phyloP scores from a whole-genome alignment of 2,797 vertebrate species.

The Benthosema pterotum region DNA sequence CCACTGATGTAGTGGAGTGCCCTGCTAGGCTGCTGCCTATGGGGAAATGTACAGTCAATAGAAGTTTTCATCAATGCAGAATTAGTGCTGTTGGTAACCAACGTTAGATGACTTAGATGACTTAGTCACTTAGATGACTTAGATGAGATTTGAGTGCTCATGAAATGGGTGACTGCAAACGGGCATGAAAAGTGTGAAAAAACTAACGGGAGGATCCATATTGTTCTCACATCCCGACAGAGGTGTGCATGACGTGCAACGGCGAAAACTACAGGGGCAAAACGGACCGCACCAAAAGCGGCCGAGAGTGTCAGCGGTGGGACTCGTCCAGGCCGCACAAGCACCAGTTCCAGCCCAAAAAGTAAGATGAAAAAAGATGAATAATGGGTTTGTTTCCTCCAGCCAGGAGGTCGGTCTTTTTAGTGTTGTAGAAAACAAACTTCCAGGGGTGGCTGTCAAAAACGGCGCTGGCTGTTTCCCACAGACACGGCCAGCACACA shows the following conservation, averaged over 20 bases:
- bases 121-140: not conserved
- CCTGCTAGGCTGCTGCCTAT: no score
- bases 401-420: no score
- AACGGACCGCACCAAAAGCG: conserved; percentile 92
- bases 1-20: no score
- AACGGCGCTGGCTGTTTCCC: conserved; percentile 35
- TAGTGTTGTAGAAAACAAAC: not conserved
- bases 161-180: not conserved
- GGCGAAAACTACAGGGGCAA: conserved; percentile 92
- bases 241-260: conserved; percentile 92
- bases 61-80: conserved; percentile 10
- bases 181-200: not conserved
- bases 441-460: conserved; percentile 32
- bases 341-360: conserved; percentile 91
- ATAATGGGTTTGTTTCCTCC: not conserved
- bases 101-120: not conserved
- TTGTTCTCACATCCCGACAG: conserved; percentile 68
- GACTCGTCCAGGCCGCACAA: conserved; percentile 90
- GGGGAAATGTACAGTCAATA: not conserved
- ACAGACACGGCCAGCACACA: conserved; percentile 38
- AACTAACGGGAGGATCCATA: not conserved
- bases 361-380: conserved; percentile 76
- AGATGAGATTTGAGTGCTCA: not conserved
- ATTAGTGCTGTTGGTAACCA: no score
- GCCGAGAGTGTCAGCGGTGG: conserved; percentile 96